Percentiles rank a stretch among this genome's conserved stretches.
phyloP scores from a whole-genome alignment of 2,888 invertebrate genomes.

The Ganaspis brasiliensis region DNA sequence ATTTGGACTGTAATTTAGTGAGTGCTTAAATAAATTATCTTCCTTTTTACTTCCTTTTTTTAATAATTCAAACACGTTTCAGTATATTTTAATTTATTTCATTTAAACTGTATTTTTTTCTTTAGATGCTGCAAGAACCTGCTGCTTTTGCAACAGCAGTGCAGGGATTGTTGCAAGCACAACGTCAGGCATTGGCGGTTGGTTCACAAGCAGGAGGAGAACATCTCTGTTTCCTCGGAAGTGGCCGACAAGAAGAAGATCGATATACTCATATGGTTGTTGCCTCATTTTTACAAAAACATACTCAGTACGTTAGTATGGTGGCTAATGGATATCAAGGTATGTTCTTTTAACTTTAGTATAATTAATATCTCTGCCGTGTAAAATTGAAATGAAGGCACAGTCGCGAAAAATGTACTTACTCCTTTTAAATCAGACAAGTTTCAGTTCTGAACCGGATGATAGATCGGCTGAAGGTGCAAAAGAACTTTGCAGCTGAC shows the following conservation, averaged over 20 bases:
- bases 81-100: no score
- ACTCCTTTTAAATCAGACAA: no score
- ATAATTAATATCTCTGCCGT: constrained; percentile 2
- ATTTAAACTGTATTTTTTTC: constrained; percentile 16
- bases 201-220: constrained; percentile 94
- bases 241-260: constrained; percentile 96
- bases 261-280: constrained; percentile 99
- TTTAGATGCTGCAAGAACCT: constrained; percentile 97
- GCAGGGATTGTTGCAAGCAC: constrained; percentile 94
- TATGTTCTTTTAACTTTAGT: constrained; percentile 57
- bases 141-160: constrained; percentile 96
- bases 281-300: constrained; percentile 96
- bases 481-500: no score
- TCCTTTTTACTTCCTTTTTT: no score
- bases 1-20: constrained; percentile 96
- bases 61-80: no score
- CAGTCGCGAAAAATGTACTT: no score
- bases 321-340: constrained; percentile 93
- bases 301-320: constrained; percentile 95
- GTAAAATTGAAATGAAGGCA: no score
- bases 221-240: constrained; percentile 96
- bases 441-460: no score
- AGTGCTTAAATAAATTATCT: constrained; percentile 59
- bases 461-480: no score
- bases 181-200: constrained; percentile 92